Conservation (phyloP, 2,888 invertebrate species). For the Nymphalis polychloros region DNA sequence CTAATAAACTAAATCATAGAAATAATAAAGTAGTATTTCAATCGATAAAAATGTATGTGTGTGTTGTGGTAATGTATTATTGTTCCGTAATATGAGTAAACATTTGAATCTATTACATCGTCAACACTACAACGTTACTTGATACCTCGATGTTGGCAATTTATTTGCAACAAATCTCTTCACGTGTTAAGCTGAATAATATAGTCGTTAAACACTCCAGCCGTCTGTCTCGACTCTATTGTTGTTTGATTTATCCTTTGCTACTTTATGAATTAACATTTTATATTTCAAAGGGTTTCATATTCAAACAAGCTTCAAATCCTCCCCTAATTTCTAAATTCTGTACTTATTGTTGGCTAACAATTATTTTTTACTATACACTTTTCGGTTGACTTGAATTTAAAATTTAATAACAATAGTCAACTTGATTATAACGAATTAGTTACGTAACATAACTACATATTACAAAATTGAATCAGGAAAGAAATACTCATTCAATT, state of each 20-base stretch:
- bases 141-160: slow-evolving; percentile 55
- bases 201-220: slow-evolving; percentile 21
- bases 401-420: slow-evolving; percentile 1
- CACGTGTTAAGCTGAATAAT: slow-evolving; percentile 17
- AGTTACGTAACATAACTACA: neutral
- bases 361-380: neutral
- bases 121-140: slow-evolving; percentile 47
- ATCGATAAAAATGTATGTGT: too few species aligned
- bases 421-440: neutral
- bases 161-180: slow-evolving; percentile 62
- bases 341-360: neutral
- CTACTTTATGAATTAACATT: neutral
- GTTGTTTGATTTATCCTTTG: slow-evolving; percentile 26
- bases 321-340: slow-evolving; percentile 17
- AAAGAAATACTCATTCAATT: neutral
- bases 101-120: slow-evolving; percentile 33
- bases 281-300: slow-evolving; percentile 24
- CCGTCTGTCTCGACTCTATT: slow-evolving; percentile 14
- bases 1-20: too few species aligned
- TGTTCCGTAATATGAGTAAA: slow-evolving; percentile 13
- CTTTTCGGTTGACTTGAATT: neutral
- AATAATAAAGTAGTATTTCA: too few species aligned
- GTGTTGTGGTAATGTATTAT: neutral
- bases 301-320: slow-evolving; percentile 33
- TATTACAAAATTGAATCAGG: too few species aligned